Base-by-base conservation (phyloP, 35 echinoderm and acorn worm genomes). In the Chiridota heheva region DNA sequence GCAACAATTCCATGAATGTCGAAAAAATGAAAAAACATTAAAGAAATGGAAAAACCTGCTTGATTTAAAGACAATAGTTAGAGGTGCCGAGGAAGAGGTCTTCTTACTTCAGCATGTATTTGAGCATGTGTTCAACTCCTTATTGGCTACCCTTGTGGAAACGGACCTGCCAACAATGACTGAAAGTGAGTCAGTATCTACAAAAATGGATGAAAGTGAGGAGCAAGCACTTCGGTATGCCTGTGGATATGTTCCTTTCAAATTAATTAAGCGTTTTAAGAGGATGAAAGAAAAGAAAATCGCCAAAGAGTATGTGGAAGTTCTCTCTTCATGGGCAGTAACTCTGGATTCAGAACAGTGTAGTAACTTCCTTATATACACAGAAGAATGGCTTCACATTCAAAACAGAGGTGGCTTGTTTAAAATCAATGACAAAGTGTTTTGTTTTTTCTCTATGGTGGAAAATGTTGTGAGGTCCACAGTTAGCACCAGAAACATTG, bases 221-320 rank as follows among this genome's bases (percentile, higher is more conserved):
- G n/a, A n/a, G n/a, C 60, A 63, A 31, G 60, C 60, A 63, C 60
- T 63, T 12, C n/a, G 60, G 33, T 63, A 63, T 31, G n/a, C 1
- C 26, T 63, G 60, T 63, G 26, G 60, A 29, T 63, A 63, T 63
- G 60, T 63, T 8, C 60, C 60, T 63, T 63, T 18, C 2, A 63
- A 63, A 63, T 28, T 63, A 28, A 20, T 20, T 20, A 63, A 63
- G 60, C 13, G 8, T 7, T 63, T 22, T 29, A 7, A 28, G 8
- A 63, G 25, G 31, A 63, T 63, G 60, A 63, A 63, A 26, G 10
- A 26, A 63, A 63, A 63, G 17, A 7, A 8, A 26, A 31, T 63
- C 8, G 60, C 60, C 12, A 31, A 20, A 63, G 33, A 13, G 12
- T 63, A 26, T 13, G 60, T 63, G 12, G 2, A 20, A 63, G 33